Base-by-base conservation (phyloP, 2,888 invertebrate genomes). In the Meghimatium bilineatum region DNA sequence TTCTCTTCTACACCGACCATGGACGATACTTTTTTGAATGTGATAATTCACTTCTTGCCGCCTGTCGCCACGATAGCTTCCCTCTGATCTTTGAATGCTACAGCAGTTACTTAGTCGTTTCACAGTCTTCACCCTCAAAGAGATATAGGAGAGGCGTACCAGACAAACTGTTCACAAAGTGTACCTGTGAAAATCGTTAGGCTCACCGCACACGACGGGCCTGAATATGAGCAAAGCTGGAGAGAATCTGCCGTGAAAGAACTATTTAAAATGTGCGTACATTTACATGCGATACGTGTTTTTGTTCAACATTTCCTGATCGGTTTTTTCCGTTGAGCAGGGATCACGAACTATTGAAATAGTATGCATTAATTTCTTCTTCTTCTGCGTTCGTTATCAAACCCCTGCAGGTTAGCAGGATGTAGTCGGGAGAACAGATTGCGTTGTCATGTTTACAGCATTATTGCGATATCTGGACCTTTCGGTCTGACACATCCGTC, bases 71-170 rank as follows among this genome's bases (percentile, higher is more conserved):
- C 76, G 34, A 60, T 14, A 52, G 23, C 34, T 26, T 20, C 23
- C 36, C 76, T 76, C 76, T 76, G 52, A 76, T 76, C 76, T 76
- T 36, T 76, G 76, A 34, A 76, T 20, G 52, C 76, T 76, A 76
- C 14, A 60, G n/a, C 60, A 60, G 76, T 76, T 52, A 36, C 76
- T 60, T 8, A 20, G 36, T 60, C 56, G 76, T 76, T 76, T 76
- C 76, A 76, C 76, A 60, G 76, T 36, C n/a, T 60, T 76, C 60
- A 60, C 60, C 32, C 76, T 76, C 76, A 76, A 76, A 76, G 76
- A 76, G 76, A 26, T 76, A 36, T 36, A 60, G 8, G 36, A 52
- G 76, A 36, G 36, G 26, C 34, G 36, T 23, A 20, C 12, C n/a
- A 75, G 74, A 75, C 76, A 76, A 5, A 60, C 34, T 0, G 32